Percentiles rank a stretch among this genome's conserved stretches.
These are phyloP conservation scores for Ephialtes manifestator DNA, from an alignment of 2,888 invertebrate species.

Conservation along the genomic window DNA sequence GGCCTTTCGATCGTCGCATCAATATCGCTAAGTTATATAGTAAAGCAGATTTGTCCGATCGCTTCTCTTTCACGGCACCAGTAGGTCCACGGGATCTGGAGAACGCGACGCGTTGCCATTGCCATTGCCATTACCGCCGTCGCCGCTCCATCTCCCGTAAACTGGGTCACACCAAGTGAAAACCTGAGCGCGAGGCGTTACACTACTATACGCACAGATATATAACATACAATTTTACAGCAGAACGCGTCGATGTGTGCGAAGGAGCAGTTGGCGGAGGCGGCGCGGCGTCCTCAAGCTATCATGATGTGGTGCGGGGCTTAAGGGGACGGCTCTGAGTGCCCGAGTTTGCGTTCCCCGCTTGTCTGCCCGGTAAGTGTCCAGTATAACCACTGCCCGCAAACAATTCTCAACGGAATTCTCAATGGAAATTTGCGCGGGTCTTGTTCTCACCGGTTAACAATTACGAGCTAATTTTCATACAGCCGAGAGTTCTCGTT, in stretches of 20 bases:
- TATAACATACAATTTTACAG: conserved; percentile 43
- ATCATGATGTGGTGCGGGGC: conserved; percentile 18
- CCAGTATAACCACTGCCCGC: background rate
- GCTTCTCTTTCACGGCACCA: conserved; percentile 42
- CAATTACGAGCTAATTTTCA: conserved; percentile 61
- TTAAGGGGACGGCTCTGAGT: conserved; percentile 66
- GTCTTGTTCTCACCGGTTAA: conserved; percentile 3
- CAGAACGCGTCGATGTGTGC: conserved; percentile 33
- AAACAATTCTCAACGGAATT: background rate
- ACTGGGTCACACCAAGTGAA: conserved; percentile 85
- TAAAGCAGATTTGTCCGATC: background rate
- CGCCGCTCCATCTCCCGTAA: conserved; percentile 70
- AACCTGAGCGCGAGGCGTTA: conserved; percentile 74
- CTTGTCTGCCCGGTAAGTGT: conserved; percentile 12
- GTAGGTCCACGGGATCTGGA: conserved; percentile 37
- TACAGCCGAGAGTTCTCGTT: conserved; percentile 42
- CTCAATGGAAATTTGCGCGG: background rate
- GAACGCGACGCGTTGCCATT: conserved; percentile 52
- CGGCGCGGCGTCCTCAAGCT: conserved; percentile 21
- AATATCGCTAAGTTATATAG: background rate
- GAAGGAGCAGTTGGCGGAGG: conserved; percentile 52
- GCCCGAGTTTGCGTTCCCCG: conserved; percentile 74
- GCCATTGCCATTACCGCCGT: conserved; percentile 56
- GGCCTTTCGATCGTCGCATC: conserved; percentile 1
- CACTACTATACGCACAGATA: conserved; percentile 38